phyloP scores from a whole-genome alignment of 2,888 invertebrate genomes.

The Peribatodes rhomboidaria region DNA sequence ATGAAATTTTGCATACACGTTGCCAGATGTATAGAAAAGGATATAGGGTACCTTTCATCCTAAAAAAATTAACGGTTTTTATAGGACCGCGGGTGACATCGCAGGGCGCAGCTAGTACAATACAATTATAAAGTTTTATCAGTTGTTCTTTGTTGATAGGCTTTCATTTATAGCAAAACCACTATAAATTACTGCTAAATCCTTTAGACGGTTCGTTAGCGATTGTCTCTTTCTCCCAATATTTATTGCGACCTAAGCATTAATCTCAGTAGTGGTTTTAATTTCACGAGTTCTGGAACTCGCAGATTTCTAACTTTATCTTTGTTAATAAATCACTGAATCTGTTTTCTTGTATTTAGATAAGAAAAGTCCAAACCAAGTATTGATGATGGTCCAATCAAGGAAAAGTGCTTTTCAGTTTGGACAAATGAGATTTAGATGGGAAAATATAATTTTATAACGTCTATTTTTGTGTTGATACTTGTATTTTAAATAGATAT shows the following conservation, averaged over 20 bases:
- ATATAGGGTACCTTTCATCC: no score
- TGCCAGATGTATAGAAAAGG: no score
- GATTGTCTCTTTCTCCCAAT: constrained; percentile 18
- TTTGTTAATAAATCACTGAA: constrained; percentile 25
- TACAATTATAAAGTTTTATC: no score
- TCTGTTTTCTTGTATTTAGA: constrained; percentile 11
- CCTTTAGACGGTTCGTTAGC: constrained; percentile 11
- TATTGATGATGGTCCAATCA: constrained; percentile 8
- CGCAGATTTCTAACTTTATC: constrained; percentile 23
- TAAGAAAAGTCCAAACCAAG: constrained; percentile 12
- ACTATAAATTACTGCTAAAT: constrained; percentile 16
- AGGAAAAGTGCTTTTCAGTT: constrained; percentile 7
- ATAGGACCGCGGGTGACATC: no score
- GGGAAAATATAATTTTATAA: not conserved
- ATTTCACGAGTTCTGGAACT: constrained; percentile 23
- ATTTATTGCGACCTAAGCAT: constrained; percentile 33
- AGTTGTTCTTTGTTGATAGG: no score
- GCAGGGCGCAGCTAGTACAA: no score
- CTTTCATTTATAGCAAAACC: no score
- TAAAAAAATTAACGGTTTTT: no score
- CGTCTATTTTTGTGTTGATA: no score
- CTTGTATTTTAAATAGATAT: no score
- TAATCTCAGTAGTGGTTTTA: constrained; percentile 39
- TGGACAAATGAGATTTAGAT: not conserved
- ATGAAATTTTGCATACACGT: no score